Conservation (phyloP, 2,888 invertebrate species). For the Drosophila macrospina region DNA sequence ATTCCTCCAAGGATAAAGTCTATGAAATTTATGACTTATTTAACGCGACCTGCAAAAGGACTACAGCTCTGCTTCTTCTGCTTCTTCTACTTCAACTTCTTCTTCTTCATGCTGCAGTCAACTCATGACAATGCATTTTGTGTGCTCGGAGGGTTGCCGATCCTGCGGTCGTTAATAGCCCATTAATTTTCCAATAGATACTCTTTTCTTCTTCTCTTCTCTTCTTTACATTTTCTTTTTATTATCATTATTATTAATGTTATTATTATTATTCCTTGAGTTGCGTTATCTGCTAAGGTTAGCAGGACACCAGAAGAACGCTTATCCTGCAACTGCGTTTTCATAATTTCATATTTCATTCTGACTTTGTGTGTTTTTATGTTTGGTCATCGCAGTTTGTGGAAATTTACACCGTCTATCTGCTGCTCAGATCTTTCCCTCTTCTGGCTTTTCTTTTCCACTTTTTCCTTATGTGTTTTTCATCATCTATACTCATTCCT, state of each 20-base stretch:
- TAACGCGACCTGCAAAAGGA: slow-evolving; percentile 43
- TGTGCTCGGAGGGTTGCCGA: slow-evolving; percentile 34
- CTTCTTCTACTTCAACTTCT: not conserved
- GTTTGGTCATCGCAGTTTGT: slow-evolving; percentile 79
- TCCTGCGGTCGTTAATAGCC: slow-evolving; percentile 78
- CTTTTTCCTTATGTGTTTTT: not conserved
- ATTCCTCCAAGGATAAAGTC: slow-evolving; percentile 75
- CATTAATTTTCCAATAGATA: slow-evolving; percentile 54
- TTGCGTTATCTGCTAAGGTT: slow-evolving; percentile 48
- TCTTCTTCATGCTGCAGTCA: slow-evolving; percentile 9
- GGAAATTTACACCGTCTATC: slow-evolving; percentile 76
- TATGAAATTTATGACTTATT: slow-evolving; percentile 80
- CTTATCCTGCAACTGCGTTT: slow-evolving; percentile 51
- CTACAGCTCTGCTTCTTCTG: slow-evolving; percentile 3
- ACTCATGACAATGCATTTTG: slow-evolving; percentile 76
- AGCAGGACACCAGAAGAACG: too few species aligned
- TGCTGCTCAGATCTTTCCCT: slow-evolving; percentile 50
- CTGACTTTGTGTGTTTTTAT: slow-evolving; percentile 45
- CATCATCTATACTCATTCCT: slow-evolving; percentile 7
- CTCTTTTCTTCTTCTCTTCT: slow-evolving; percentile 31
- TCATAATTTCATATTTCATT: slow-evolving; percentile 80
- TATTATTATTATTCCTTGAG: slow-evolving; percentile 46
- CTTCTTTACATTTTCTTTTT: slow-evolving; percentile 30
- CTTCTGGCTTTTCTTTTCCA: slow-evolving; percentile 6
- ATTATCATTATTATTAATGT: slow-evolving; percentile 46